Percentiles rank a stretch among this genome's conserved stretches.
These are phyloP conservation scores for Gorsachius goisagi DNA, from an alignment of 2,113 vertebrate genomes.

Conservation along the genomic window DNA sequence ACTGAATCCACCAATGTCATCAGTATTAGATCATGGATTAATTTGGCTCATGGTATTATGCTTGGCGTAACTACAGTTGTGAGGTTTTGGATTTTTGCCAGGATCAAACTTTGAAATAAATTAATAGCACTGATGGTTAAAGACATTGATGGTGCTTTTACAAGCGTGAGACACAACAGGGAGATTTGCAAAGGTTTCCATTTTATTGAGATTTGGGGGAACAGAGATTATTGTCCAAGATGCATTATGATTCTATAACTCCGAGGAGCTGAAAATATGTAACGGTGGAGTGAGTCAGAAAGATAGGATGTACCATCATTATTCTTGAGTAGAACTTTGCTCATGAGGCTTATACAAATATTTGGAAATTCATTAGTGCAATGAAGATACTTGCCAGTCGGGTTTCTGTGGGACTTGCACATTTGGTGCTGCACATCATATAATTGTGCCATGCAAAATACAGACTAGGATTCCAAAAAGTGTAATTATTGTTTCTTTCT, in stretches of 20 bases:
- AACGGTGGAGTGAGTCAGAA: background rate
- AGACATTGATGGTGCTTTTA: background rate
- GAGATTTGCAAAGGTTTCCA: background rate
- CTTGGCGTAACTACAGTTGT: slow-evolving; percentile 34
- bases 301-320: background rate
- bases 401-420: background rate
- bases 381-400: background rate
- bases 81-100: background rate
- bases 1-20: slow-evolving; percentile 39
- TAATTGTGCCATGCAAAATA: background rate
- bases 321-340: background rate
- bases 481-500: background rate
- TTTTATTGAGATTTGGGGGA: background rate
- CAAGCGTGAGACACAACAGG: background rate
- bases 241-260: background rate
- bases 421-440: background rate
- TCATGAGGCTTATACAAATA: background rate
- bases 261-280: background rate
- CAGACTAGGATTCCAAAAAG: background rate
- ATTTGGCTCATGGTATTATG: slow-evolving; percentile 3
- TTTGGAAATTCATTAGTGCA: background rate
- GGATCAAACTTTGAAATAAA: background rate
- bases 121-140: background rate
- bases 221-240: background rate
- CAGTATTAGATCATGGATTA: slow-evolving; percentile 51